Base-by-base conservation (phyloP, 2,888 invertebrate genomes). In the Lobophora halterata region DNA sequence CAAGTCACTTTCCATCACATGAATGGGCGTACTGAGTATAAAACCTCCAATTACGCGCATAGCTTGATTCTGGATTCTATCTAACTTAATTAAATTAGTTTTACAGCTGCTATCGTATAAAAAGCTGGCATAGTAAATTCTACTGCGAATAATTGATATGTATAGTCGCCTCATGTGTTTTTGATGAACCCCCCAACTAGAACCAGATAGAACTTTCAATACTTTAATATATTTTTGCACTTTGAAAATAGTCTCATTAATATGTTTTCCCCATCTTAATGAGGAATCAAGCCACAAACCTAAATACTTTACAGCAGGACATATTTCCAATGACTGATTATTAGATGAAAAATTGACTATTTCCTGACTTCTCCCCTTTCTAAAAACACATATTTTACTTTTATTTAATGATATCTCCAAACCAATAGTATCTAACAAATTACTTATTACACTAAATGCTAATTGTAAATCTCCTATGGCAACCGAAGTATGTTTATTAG, bases 171-270 rank as follows among this genome's bases (percentile, higher is more conserved):
- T 34, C 1, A 62, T 25, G 34, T 59, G 53, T 30, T 21, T 55
- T 2, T 46, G 60, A 19, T 60, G 58, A 0, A 60, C 34, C 0
- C 61, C 60, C 59, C 56, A 63, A 0, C 39, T 30, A 0, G 56
- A 14, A 0, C 61, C 61, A 1, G 48, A 21, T 3, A 62, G 23
- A 1, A 54, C 32, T 40, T 57, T 61, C 3, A 62, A 46, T 3
- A 56, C 10, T 35, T 55, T 59, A 3, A 57, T 3, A 25, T 35
- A 50, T 43, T 52, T 61, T n/a, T 11, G 12, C 0, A 19, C 9
- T 34, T 55, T 61, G 5, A 30, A 25, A 3, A 1, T 12, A 0
- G 37, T 24, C 23, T 57, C 56, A 18, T 57, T 50, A 9, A 61
- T 48, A 14, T 61, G 61, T 40, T 46, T 58, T 1, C 12, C 5